Conservation (phyloP, 2,888 invertebrate species). For the Polietes domitor region DNA sequence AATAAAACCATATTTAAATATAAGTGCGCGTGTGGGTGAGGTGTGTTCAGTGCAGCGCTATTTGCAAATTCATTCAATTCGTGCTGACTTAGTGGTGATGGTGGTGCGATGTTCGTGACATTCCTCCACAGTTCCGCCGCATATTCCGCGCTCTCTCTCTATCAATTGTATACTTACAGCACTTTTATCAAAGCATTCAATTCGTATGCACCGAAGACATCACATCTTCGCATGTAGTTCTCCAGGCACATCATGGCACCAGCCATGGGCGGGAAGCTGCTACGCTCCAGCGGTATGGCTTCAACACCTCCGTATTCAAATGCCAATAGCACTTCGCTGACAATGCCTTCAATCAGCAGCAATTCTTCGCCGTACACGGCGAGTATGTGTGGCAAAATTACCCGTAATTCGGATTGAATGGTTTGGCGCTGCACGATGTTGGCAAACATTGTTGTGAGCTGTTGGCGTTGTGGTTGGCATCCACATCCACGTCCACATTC, state of each 20-base stretch:
- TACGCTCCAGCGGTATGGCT: conserved; percentile 76
- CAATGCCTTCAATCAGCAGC: conserved; percentile 73
- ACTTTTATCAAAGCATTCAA: conserved; percentile 71
- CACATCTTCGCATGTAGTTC: conserved; percentile 84
- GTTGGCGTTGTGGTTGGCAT: conserved; percentile 34
- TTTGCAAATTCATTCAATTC: conserved; percentile 5
- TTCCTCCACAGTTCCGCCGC: background rate
- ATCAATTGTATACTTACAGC: conserved; percentile 71
- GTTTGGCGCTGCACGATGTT: conserved; percentile 82
- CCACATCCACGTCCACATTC: background rate
- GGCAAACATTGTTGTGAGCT: conserved; percentile 81
- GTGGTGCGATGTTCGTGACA: background rate
- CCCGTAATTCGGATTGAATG: conserved; percentile 82
- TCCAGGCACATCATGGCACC: conserved; percentile 89
- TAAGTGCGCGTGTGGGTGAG: background rate
- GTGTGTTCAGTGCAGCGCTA: too few relatives aligned
- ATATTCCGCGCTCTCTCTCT: background rate
- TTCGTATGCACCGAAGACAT: conserved; percentile 72
- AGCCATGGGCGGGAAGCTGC: conserved; percentile 86
- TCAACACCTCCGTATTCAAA: conserved; percentile 71
- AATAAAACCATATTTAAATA: background rate
- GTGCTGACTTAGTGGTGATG: background rate
- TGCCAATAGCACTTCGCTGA: conserved; percentile 71
- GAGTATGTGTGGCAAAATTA: conserved; percentile 82
- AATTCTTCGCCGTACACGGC: conserved; percentile 79